These are phyloP conservation scores for Phalacrocorax aristotelis DNA, from an alignment of 2,113 vertebrate species.

Conservation along the genomic window DNA sequence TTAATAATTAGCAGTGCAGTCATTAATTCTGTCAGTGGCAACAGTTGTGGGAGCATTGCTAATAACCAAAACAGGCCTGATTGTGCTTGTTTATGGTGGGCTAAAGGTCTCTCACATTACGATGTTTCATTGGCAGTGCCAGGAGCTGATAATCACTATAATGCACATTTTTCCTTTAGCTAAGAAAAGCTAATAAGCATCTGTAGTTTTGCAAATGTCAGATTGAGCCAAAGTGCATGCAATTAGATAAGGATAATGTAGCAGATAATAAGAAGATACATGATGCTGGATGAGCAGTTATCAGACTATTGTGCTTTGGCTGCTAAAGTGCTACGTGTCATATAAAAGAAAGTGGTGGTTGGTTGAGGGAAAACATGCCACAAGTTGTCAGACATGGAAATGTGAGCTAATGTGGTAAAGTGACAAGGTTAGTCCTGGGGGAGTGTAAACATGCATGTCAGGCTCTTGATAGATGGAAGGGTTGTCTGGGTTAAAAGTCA, in stretches of 20 bases:
- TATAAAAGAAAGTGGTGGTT: neutral
- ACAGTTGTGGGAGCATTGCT: conserved; percentile 14
- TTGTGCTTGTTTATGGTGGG: conserved; percentile 19
- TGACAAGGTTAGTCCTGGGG: neutral
- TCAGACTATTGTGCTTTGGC: conserved; percentile 11
- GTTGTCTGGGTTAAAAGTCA: neutral
- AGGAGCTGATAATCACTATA: conserved; percentile 26
- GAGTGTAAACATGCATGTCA: neutral
- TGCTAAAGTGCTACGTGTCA: neutral
- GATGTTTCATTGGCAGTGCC: neutral
- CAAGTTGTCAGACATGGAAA: neutral
- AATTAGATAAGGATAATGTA: conserved; percentile 50
- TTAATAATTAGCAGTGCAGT: conserved; percentile 13
- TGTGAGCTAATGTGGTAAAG: neutral
- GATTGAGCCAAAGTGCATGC: conserved; percentile 22
- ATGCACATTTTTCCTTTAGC: conserved; percentile 11
- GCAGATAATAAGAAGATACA: conserved; percentile 15
- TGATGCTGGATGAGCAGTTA: neutral
- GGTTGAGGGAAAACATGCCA: neutral
- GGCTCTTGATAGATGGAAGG: neutral
- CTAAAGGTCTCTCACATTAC: conserved; percentile 42
- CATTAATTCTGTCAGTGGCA: conserved; percentile 39
- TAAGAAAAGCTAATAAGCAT: conserved; percentile 44
- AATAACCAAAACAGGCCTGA: conserved; percentile 39
- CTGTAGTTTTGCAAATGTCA: conserved; percentile 28